A percentile compares a stretch with the other conserved stretches of the same genome.
Conservation (phyloP, 2,113 vertebrate genomes). For the Gavia stellata region DNA sequence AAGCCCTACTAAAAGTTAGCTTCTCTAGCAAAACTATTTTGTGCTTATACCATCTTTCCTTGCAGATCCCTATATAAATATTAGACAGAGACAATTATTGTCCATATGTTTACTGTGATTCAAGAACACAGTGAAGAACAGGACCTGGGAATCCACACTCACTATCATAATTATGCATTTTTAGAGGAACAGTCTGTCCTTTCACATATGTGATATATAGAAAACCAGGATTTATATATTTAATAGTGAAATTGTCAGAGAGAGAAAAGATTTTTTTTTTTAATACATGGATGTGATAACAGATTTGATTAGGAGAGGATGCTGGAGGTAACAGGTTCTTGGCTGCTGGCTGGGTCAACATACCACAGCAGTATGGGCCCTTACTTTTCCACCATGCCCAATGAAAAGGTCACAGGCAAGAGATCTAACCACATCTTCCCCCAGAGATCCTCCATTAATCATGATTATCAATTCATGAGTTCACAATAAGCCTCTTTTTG, state of each 20-base stretch:
- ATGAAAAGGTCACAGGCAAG: conserved; percentile 19
- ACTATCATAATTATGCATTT: not conserved
- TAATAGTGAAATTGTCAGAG: not conserved
- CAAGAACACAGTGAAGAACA: not conserved
- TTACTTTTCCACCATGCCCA: not conserved
- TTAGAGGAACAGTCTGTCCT: not conserved
- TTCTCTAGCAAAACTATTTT: not conserved
- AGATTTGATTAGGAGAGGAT: not conserved
- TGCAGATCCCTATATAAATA: not conserved
- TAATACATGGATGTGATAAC: not conserved
- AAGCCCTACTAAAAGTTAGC: not conserved
- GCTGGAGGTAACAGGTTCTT: not conserved
- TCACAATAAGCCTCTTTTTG: conserved; percentile 34
- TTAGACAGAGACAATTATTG: not conserved
- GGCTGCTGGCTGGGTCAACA: not conserved
- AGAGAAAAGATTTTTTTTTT: not conserved
- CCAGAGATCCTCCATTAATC: conserved; percentile 40
- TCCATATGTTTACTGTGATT: not conserved
- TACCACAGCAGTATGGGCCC: not conserved
- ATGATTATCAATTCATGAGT: conserved; percentile 61
- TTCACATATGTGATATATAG: not conserved
- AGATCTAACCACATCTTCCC: conserved; percentile 51
- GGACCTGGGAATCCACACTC: not conserved
- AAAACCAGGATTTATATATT: not conserved
- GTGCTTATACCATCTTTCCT: not conserved